Evolutionary conservation across 2,797 vertebrate species (phyloP).

Genomic region (Xiphophorus birchmanni): DNA sequence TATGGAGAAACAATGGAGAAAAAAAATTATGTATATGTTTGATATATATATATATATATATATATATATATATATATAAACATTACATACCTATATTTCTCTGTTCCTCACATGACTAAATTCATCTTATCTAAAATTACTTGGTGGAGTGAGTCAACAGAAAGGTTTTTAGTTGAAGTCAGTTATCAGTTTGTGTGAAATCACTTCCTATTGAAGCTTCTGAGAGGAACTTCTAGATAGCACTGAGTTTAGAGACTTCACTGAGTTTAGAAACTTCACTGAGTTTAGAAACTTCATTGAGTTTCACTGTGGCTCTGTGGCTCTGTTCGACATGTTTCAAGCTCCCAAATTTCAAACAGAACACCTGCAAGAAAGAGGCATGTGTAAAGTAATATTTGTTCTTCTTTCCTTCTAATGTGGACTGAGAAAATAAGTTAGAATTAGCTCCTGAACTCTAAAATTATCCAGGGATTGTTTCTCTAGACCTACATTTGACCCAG

Average conservation of each 20-base stretch:
- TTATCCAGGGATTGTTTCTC: constrained; percentile 35
- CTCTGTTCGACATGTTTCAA: constrained; percentile 27
- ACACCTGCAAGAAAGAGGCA: constrained; percentile 37
- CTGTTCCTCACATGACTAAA: not conserved
- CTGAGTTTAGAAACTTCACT: constrained; percentile 14
- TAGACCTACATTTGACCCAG: constrained; percentile 23
- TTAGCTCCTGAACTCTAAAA: constrained; percentile 37
- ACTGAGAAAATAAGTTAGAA: constrained; percentile 40
- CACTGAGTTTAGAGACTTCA: constrained; percentile 26
- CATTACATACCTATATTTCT: not conserved
- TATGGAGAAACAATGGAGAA: not conserved
- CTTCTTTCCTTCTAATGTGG: constrained; percentile 33
- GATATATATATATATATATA: too few species aligned
- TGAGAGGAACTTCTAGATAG: constrained; percentile 40
- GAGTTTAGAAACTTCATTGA: constrained; percentile 29
- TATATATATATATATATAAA: not conserved
- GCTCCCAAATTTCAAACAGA: constrained; percentile 28
- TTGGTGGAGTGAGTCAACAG: constrained; percentile 16
- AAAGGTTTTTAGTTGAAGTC: constrained; percentile 36
- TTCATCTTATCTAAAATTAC: constrained; percentile 29
- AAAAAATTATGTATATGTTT: not conserved
- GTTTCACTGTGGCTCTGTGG: too few species aligned
- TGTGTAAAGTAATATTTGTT: constrained; percentile 43
- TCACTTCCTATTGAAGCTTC: constrained; percentile 28
- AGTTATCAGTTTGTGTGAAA: constrained; percentile 39